Conservation (phyloP, 2,888 invertebrate species). For the Athalia rosae region DNA sequence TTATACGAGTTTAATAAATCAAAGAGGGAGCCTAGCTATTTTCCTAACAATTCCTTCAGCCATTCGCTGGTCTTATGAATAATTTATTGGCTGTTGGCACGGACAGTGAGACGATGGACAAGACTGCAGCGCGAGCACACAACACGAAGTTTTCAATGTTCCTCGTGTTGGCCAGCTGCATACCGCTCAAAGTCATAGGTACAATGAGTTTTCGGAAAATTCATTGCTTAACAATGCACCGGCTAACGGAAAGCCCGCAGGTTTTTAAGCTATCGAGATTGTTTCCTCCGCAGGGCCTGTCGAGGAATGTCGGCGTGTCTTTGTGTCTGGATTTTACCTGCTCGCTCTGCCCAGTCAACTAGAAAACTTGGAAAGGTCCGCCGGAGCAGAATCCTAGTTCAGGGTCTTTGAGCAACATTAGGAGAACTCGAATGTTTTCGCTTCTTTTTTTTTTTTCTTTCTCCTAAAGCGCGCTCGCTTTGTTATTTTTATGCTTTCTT, state of each 20-base stretch:
- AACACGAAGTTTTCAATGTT: background rate
- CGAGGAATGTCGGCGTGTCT: constrained; percentile 44
- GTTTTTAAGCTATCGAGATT: constrained; percentile 44
- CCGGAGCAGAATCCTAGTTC: constrained; percentile 38
- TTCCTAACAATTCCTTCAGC: constrained; percentile 36
- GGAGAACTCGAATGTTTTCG: constrained; percentile 23
- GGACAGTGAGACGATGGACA: constrained; percentile 32
- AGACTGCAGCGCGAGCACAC: background rate
- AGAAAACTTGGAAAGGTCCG: constrained; percentile 31
- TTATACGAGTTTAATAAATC: constrained; percentile 42
- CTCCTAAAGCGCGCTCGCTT: background rate
- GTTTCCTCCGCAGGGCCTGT: constrained; percentile 34
- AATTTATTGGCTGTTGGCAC: constrained; percentile 40
- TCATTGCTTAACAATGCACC: constrained; percentile 40
- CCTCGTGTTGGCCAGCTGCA: constrained; percentile 36
- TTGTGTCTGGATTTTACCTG: constrained; percentile 45
- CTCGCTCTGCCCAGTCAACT: constrained; percentile 38
- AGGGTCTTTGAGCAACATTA: constrained; percentile 34
- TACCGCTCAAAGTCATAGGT: constrained; percentile 24
- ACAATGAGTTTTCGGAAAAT: constrained; percentile 40
- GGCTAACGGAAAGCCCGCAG: constrained; percentile 32
- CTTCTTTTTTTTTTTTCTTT: background rate
- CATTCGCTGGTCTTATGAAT: constrained; percentile 35
- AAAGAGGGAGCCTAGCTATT: constrained; percentile 36
- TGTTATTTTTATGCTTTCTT: constrained; percentile 4